phyloP scores from a whole-genome alignment of 2,888 invertebrate species.

The Helobdella robusta region DNA sequence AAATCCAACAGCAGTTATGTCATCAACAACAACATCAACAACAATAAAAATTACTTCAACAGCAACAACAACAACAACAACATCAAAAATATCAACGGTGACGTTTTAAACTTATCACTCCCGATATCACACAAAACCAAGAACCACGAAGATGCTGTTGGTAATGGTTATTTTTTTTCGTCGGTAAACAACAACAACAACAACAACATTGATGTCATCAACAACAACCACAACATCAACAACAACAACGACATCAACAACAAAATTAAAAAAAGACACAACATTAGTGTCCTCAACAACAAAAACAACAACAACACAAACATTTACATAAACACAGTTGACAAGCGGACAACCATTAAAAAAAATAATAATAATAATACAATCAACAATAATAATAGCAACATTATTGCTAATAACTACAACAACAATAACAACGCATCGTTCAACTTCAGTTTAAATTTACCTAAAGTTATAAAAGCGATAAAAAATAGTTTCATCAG shows the following conservation, averaged over 20 bases:
- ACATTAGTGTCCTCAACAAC: background rate
- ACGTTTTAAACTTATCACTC: background rate
- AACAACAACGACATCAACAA: slow-evolving; percentile 13
- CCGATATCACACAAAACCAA: too few species aligned
- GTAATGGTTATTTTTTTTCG: background rate
- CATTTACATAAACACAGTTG: too few species aligned
- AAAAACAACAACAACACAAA: too few species aligned
- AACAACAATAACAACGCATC: too few species aligned
- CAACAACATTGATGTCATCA: background rate
- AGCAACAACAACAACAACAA: background rate
- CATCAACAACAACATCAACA: background rate
- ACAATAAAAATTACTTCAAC: background rate
- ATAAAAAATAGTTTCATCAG: background rate
- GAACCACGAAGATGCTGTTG: background rate
- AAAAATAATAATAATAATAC: too few species aligned
- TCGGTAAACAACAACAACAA: background rate
- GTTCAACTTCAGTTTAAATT: too few species aligned
- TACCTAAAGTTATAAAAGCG: background rate
- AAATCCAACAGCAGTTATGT: background rate
- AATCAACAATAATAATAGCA: too few species aligned
- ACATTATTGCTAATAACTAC: too few species aligned
- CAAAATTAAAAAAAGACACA: background rate
- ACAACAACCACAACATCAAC: background rate
- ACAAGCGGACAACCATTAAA: too few species aligned
- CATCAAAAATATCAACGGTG: background rate